Evolutionary conservation across 2,113 vertebrate species (phyloP), one percentile per base, ranked within the genome.

Genomic region (Micronycteris hirsuta): DNA sequence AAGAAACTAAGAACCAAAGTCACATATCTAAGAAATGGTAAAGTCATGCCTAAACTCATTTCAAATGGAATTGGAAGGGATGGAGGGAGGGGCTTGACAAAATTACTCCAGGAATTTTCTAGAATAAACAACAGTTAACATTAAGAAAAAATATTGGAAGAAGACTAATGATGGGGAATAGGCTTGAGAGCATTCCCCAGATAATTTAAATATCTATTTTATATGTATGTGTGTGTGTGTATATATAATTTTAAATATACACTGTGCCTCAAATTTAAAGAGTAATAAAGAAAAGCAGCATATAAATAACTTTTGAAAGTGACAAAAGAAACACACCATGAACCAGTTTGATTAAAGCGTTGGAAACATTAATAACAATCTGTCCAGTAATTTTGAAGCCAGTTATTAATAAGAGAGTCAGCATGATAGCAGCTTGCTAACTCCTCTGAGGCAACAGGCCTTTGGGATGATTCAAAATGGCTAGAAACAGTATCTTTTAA

Each of bases 281-380:
- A 89, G 49, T 61, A 82, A 92, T 41, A 13, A 90, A 95, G 52
- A 93, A 89, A 92, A 95, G 52, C 19, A 85, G 70, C 13, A 26
- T 49, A 93, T 47, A 94, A 89, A 89, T 81, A 90, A 95, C 8
- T 82, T 89, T 82, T 68, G 83, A 96, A 87, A 70, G 26, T 80
- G n/a, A 88, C 5, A 74, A 97, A 97, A 89, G 61, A 95, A 96
- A 90, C 36, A 63, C 95, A 86, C 33, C 65, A 95, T 73, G 67
- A 86, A 87, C 47, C 73, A 96, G 81, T 92, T 33, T 96, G 89
- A 93, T 83, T 95, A 92, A 90, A 91, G 73, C 58, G 49, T 56
- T 97, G 38, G 68, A 97, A 97, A 96, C 52, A 94, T 54, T 91
- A 96, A 76, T 94, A 92, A 80, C 84, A 95, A 71, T 94, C 91